A percentile compares a stretch with the other conserved stretches of the same genome.
phyloP scores from a whole-genome alignment of 1,140 invertebrate genomes.

The Macrotrachela quadricornifera region DNA sequence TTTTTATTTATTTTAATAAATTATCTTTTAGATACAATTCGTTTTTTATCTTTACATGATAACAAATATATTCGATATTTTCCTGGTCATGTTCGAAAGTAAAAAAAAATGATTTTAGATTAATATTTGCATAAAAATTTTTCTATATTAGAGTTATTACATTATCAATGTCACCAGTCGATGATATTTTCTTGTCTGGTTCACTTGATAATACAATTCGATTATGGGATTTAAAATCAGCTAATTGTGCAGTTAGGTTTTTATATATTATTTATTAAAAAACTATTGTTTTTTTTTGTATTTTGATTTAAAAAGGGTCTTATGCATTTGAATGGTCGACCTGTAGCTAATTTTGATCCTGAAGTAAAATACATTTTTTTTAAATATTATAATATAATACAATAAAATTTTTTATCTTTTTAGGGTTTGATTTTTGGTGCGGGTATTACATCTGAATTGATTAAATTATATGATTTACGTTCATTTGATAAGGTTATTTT shows the following conservation, averaged over 20 bases:
- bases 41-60: slow-evolving; percentile 88
- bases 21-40: slow-evolving; percentile 50
- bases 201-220: slow-evolving; percentile 86
- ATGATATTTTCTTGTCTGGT: slow-evolving; percentile 93
- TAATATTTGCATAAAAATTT: neutral
- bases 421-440: slow-evolving; percentile 82
- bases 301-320: slow-evolving; percentile 51
- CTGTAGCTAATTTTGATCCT: slow-evolving; percentile 90
- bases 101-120: slow-evolving; percentile 5
- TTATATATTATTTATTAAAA: too few relatives aligned
- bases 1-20: neutral
- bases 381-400: too few relatives aligned
- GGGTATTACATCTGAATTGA: slow-evolving; percentile 84
- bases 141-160: slow-evolving; percentile 49
- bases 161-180: slow-evolving; percentile 80
- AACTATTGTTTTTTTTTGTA: too few relatives aligned
- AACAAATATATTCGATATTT: slow-evolving; percentile 88
- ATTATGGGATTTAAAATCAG: slow-evolving; percentile 72
- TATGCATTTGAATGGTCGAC: slow-evolving; percentile 80
- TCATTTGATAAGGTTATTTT: slow-evolving; percentile 70
- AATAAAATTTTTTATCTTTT: too few relatives aligned
- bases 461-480: slow-evolving; percentile 79
- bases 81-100: slow-evolving; percentile 79
- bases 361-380: slow-evolving; percentile 41
- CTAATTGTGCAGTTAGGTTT: too few relatives aligned